Conservation (phyloP, 2,888 invertebrate genomes). For the Keiferia lycopersicella region DNA sequence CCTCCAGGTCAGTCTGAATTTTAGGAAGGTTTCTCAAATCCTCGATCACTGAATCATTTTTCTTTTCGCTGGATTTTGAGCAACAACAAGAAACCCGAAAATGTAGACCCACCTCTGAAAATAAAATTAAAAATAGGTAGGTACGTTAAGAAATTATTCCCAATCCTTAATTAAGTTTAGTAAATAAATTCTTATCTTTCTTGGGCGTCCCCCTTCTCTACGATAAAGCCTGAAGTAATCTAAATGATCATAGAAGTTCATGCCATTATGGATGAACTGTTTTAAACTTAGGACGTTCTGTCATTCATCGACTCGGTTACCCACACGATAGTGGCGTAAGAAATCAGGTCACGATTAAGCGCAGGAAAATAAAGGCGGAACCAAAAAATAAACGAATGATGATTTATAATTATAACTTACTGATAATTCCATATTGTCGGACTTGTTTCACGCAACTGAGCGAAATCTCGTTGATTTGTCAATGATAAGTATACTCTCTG, state of each 20-base stretch:
- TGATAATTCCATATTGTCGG: conserved; percentile 43
- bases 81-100: neutral
- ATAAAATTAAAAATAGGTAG: neutral
- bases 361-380: neutral
- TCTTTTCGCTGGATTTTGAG: neutral
- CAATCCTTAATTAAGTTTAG: too few species aligned
- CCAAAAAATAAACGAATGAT: neutral
- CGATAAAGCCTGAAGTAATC: too few species aligned
- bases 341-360: too few species aligned
- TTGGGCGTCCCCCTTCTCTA: too few species aligned
- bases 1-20: neutral
- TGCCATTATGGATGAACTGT: too few species aligned
- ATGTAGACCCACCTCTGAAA: conserved; percentile 6
- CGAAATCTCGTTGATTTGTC: conserved; percentile 26
- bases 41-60: conserved; percentile 7
- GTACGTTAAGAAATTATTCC: neutral
- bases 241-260: too few species aligned
- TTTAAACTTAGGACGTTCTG: too few species aligned
- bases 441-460: conserved; percentile 37
- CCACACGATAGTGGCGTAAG: too few species aligned
- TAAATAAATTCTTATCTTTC: too few species aligned
- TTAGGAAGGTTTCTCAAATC: neutral
- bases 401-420: conserved; percentile 32
- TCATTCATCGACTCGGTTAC: too few species aligned
- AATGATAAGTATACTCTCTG: conserved; percentile 38